Evolutionary conservation across 2,888 invertebrate genomes (phyloP).

Genomic region (Notocelia uddmanniana): DNA sequence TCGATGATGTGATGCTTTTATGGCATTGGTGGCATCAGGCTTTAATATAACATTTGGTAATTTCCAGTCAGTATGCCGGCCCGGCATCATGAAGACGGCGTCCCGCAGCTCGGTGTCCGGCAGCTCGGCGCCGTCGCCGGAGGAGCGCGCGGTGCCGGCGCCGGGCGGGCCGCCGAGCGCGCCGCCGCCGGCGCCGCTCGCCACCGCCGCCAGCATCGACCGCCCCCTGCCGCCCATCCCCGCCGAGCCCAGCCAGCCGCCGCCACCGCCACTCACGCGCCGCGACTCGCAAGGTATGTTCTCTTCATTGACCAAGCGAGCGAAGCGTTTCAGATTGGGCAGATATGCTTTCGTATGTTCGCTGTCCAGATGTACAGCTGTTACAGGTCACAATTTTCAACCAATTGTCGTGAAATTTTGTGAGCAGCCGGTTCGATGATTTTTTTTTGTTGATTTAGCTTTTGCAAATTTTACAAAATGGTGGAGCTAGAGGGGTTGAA

Average conservation of each 20-base stretch:
- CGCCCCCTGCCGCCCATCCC: constrained; percentile 87
- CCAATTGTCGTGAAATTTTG: no score
- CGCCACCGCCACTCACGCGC: constrained; percentile 82
- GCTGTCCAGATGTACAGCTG: no score
- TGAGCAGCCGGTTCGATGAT: no score
- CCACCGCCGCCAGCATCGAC: constrained; percentile 79
- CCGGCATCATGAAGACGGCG: constrained; percentile 75
- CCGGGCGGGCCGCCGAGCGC: constrained; percentile 72
- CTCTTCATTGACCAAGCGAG: no score
- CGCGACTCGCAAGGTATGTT: constrained; percentile 91
- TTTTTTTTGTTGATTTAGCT: no score
- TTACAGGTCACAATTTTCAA: no score
- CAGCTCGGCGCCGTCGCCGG: constrained; percentile 81
- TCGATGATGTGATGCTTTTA: no score
- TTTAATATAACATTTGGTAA: neutral
- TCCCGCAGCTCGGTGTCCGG: constrained; percentile 81
- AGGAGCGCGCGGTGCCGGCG: constrained; percentile 72
- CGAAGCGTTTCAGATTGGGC: no score
- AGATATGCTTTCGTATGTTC: no score
- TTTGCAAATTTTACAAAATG: no score
- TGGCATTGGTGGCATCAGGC: no score
- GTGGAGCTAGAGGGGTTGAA: no score
- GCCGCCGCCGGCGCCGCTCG: constrained; percentile 75
- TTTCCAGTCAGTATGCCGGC: constrained; percentile 78
- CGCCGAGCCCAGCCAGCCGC: constrained; percentile 81